These are phyloP conservation scores for Drosophila engyochracea DNA, from an alignment of 2,888 invertebrate species.

Conservation along the genomic window DNA sequence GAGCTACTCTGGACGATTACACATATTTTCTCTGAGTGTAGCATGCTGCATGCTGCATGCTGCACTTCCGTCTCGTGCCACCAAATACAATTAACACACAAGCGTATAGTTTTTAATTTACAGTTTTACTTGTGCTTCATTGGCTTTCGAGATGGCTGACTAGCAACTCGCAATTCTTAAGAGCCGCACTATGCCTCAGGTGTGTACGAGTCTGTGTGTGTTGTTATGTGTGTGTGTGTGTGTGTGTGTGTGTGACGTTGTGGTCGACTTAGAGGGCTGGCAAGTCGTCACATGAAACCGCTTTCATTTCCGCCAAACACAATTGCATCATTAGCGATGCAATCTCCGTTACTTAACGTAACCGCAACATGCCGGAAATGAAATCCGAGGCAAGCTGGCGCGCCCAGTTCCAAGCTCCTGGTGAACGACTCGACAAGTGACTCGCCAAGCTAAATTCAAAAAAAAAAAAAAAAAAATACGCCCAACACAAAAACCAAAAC, in stretches of 20 bases:
- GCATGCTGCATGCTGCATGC: slow-evolving; percentile 13
- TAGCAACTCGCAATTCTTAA: slow-evolving; percentile 21
- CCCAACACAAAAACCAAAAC: slow-evolving; percentile 13
- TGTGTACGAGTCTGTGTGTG: slow-evolving; percentile 14
- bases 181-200: slow-evolving; percentile 8
- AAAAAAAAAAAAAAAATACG: slow-evolving; percentile 22
- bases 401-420: slow-evolving; percentile 58
- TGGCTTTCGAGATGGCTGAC: slow-evolving; percentile 31
- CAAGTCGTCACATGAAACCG: slow-evolving; percentile 77
- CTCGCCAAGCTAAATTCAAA: slow-evolving; percentile 19
- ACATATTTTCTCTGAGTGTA: slow-evolving; percentile 24
- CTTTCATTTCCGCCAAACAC: slow-evolving; percentile 80
- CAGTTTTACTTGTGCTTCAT: slow-evolving; percentile 54
- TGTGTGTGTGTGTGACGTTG: slow-evolving; percentile 18
- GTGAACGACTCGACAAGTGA: slow-evolving; percentile 78
- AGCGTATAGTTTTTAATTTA: slow-evolving; percentile 51
- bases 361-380: slow-evolving; percentile 82
- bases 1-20: not conserved
- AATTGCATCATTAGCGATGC: slow-evolving; percentile 82
- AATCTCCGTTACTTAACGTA: slow-evolving; percentile 81
- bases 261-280: slow-evolving; percentile 39
- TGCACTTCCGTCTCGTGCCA: slow-evolving; percentile 33
- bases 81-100: slow-evolving; percentile 53
- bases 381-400: slow-evolving; percentile 77
- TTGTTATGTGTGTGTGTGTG: slow-evolving; percentile 5